Evolutionary conservation across 2,888 invertebrate species (phyloP).

Genomic region (Meteorus colon): DNA sequence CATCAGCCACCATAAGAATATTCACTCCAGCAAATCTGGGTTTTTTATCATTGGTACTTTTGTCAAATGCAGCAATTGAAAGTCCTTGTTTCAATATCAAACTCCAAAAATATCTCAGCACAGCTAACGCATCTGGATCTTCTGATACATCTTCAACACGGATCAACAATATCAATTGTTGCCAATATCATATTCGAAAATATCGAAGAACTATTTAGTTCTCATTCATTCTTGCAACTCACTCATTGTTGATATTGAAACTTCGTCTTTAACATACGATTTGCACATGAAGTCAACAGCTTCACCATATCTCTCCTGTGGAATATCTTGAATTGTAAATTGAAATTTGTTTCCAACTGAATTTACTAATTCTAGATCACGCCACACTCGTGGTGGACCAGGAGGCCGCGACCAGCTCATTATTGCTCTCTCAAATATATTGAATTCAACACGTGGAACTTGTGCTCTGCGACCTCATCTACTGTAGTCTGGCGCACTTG

Average conservation of each 20-base stretch:
- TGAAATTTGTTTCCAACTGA: constrained; percentile 52
- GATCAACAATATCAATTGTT: not conserved
- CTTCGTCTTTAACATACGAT: constrained; percentile 59
- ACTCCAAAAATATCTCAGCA: constrained; percentile 61
- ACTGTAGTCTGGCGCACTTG: not conserved
- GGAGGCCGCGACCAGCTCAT: constrained; percentile 46
- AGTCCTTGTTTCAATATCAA: constrained; percentile 61
- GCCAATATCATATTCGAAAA: no score
- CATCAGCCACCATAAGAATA: constrained; percentile 53
- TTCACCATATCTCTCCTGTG: constrained; percentile 60
- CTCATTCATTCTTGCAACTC: constrained; percentile 36
- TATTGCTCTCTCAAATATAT: not conserved
- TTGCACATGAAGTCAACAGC: constrained; percentile 57
- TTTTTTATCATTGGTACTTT: constrained; percentile 62
- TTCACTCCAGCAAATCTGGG: constrained; percentile 70
- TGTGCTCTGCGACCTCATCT: no score
- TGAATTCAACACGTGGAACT: no score
- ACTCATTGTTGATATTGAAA: constrained; percentile 54
- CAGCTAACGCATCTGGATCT: constrained; percentile 56
- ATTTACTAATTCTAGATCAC: constrained; percentile 51
- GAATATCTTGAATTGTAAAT: constrained; percentile 64
- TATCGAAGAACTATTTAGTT: no score
- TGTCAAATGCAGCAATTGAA: constrained; percentile 67
- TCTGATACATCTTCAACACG: constrained; percentile 56
- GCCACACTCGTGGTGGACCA: constrained; percentile 63